Evolutionary conservation across 1,140 invertebrate species (phyloP).

Genomic region (Mesaphorura yosii): DNA sequence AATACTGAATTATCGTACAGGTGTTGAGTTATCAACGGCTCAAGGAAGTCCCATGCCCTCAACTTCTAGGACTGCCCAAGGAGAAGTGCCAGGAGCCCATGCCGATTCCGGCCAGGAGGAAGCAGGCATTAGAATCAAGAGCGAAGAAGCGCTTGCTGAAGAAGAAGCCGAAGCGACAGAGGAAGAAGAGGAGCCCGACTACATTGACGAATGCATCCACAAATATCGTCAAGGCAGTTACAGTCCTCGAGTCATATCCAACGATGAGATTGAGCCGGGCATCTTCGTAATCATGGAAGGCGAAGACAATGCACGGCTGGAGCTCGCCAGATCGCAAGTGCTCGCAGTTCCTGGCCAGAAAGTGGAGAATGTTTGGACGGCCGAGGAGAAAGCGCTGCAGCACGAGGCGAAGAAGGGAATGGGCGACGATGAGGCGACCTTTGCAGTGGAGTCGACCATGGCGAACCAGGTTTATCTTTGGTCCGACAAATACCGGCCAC

Average conservation of each 20-base stretch:
- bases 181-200: constrained; percentile 23
- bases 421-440: constrained; percentile 76
- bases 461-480: constrained; percentile 84
- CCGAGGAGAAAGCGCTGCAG: constrained; percentile 46
- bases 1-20: neutral
- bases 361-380: constrained; percentile 34
- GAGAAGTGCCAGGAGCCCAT: neutral
- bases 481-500: constrained; percentile 94
- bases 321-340: constrained; percentile 56
- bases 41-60: constrained; percentile 18
- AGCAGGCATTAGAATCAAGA: constrained; percentile 7
- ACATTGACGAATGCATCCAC: constrained; percentile 49
- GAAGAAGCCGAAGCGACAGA: constrained; percentile 34
- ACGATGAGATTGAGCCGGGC: constrained; percentile 63
- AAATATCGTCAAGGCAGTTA: constrained; percentile 71
- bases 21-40: constrained; percentile 31
- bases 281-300: constrained; percentile 64
- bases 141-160: constrained; percentile 7
- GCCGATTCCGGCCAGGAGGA: neutral
- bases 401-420: constrained; percentile 77
- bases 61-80: too few species aligned
- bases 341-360: constrained; percentile 33
- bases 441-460: constrained; percentile 80
- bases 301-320: constrained; percentile 64
- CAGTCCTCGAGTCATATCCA: constrained; percentile 60